Evolutionary conservation across 2,888 invertebrate species (phyloP).

Genomic region (Melanargia galathea): DNA sequence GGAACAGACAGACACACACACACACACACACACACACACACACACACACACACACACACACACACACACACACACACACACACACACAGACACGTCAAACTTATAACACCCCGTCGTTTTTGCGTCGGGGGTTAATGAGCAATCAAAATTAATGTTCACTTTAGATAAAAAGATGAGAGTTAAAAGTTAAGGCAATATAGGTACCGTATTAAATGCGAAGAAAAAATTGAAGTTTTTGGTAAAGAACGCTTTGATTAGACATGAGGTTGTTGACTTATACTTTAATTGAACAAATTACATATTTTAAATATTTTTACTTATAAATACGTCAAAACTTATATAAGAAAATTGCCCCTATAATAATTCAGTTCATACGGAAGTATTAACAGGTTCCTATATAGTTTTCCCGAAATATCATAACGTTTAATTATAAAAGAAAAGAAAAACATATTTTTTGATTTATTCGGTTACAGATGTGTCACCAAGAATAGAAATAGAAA

Average conservation of each 20-base stretch:
- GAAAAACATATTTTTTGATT: neutral
- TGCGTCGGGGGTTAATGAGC: constrained; percentile 13
- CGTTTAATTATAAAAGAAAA: neutral
- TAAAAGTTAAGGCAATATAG: no score
- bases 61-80: no score
- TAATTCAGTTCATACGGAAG: neutral
- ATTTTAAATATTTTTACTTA: neutral
- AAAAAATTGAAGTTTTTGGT: neutral
- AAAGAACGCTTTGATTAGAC: neutral
- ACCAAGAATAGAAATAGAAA: constrained; percentile 13
- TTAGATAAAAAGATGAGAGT: neutral
- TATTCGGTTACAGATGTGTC: constrained; percentile 11
- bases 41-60: no score
- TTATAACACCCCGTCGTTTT: no score
- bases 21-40: no score
- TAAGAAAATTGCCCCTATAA: neutral
- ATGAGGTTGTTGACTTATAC: neutral
- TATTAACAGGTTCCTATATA: neutral
- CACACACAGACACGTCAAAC: no score
- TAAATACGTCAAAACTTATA: neutral
- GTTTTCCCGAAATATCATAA: neutral
- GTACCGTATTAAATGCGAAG: neutral
- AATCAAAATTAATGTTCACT: constrained; percentile 7
- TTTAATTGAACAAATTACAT: no score
- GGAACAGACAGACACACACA: no score